Conservation (phyloP, 2,888 invertebrate species). For the Synanthedon formicaeformis region DNA sequence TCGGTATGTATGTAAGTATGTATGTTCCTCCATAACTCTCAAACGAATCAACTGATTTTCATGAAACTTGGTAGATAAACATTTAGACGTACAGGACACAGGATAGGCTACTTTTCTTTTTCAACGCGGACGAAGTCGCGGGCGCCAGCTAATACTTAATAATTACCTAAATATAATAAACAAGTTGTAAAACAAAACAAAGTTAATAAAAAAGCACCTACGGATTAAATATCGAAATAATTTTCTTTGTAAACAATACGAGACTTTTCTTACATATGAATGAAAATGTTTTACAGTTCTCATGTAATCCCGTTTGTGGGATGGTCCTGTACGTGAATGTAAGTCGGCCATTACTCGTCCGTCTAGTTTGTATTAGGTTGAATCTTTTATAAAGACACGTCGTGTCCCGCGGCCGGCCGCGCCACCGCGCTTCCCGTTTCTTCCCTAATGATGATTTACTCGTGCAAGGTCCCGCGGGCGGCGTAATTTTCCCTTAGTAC, state of each 20-base stretch:
- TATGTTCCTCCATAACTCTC: too few relatives aligned
- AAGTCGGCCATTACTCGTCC: conserved; percentile 36
- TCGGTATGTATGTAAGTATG: too few relatives aligned
- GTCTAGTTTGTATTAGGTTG: conserved; percentile 57
- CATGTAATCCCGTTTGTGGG: neutral
- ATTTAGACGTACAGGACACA: too few relatives aligned
- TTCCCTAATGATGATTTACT: conserved; percentile 63
- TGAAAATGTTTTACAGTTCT: neutral
- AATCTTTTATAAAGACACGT: conserved; percentile 64
- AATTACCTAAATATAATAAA: too few relatives aligned
- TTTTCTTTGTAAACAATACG: neutral
- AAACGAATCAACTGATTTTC: too few relatives aligned
- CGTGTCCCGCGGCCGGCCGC: conserved; percentile 37
- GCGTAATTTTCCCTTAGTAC: conserved; percentile 62
- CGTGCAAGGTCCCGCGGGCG: conserved; percentile 48
- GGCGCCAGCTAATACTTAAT: too few relatives aligned
- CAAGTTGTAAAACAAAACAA: too few relatives aligned
- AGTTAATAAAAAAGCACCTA: too few relatives aligned
- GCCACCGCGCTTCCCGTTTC: conserved; percentile 2
- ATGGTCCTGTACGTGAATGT: conserved; percentile 11
- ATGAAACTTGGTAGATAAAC: too few relatives aligned
- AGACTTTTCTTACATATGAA: neutral
- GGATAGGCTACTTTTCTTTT: too few relatives aligned
- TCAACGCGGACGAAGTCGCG: too few relatives aligned
- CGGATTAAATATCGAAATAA: too few relatives aligned